Evolutionary conservation across 2,113 vertebrate species (phyloP).

Genomic region (Larimichthys polyactis): DNA sequence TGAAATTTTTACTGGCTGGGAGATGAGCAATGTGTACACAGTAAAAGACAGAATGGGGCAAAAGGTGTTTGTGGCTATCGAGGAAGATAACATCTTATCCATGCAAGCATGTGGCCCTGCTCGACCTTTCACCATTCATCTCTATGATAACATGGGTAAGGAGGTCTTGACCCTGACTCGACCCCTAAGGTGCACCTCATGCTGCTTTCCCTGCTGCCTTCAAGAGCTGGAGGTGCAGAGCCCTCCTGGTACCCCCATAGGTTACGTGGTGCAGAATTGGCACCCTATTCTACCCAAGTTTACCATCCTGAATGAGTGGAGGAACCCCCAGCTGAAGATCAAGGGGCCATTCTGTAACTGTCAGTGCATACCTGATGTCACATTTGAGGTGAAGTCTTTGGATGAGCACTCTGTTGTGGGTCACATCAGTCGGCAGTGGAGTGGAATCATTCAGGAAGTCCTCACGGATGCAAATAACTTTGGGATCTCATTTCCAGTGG

Average conservation of each 20-base stretch:
- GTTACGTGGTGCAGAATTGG: conserved; percentile 88
- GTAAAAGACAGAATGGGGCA: conserved; percentile 87
- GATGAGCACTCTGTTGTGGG: conserved; percentile 69
- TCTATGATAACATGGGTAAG: conserved; percentile 84
- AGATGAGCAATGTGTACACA: conserved; percentile 87
- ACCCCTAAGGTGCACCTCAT: conserved; percentile 79
- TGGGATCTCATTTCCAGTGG: conserved; percentile 79
- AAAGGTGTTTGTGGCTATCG: conserved; percentile 85
- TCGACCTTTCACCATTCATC: conserved; percentile 83
- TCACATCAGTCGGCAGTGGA: conserved; percentile 78
- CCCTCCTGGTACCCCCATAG: conserved; percentile 84
- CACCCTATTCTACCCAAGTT: conserved; percentile 86
- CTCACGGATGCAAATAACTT: conserved; percentile 79
- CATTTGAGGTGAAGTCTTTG: conserved; percentile 85
- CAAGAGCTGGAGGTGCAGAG: conserved; percentile 89
- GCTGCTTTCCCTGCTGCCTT: conserved; percentile 88
- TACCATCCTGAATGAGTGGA: conserved; percentile 84
- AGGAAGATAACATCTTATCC: conserved; percentile 83
- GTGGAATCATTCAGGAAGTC: conserved; percentile 62
- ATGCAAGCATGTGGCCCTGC: conserved; percentile 76
- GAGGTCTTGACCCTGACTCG: conserved; percentile 83
- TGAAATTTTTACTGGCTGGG: conserved; percentile 86
- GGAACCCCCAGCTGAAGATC: conserved; percentile 82
- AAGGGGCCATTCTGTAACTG: conserved; percentile 82
- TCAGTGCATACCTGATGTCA: conserved; percentile 83